Evolutionary conservation across 2,888 invertebrate species (phyloP), one percentile per base, ranked within the genome.

Genomic region (Calliopum simillimum): DNA sequence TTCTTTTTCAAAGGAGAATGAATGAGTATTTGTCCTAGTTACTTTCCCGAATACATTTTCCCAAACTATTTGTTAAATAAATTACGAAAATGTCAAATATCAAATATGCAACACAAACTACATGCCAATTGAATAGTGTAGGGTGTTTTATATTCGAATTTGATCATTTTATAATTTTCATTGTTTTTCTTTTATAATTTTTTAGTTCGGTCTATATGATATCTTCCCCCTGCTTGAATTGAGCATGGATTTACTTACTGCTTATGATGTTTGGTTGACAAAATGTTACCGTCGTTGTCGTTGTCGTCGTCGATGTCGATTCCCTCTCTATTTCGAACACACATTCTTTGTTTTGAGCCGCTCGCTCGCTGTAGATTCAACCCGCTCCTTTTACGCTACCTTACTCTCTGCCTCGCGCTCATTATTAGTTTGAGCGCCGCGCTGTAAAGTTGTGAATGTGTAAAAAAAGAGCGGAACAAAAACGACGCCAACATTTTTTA

Each of bases 361-460:
- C n/a, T 41, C 64, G 56, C 41, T 61, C 21, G 21, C 16, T 66
- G n/a, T 19, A 51, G 46, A n/a, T 59, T 58, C 67, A 67, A 67
- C 67, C 67, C 67, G 67, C 67, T 67, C 67, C 43, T 47, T 41
- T 8, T 25, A 59, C 47, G 25, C 41, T 59, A 67, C 41, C 49
- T 49, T 67, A 19, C 46, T 59, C 59, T 67, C 59, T 67, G 67
- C 21, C 72, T 68, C 73, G 71, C 79, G 81, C 83, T 83, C 83
- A 83, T 83, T 83, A 82, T 83, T 82, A 81, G 80, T 82, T 82
- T 82, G 83, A 83, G 83, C 82, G 83, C 81, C 82, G 83, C 81
- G 83, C 81, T 82, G 83, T 83, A 81, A 83, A 83, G 83, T 83
- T 83, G 83, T 83, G 82, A 82, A 81, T 80, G 79, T 81, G 58